Evolutionary conservation across 2,797 vertebrate genomes (phyloP), one percentile per base, ranked within the genome.

Genomic region (Melanotaenia maccullochi): DNA sequence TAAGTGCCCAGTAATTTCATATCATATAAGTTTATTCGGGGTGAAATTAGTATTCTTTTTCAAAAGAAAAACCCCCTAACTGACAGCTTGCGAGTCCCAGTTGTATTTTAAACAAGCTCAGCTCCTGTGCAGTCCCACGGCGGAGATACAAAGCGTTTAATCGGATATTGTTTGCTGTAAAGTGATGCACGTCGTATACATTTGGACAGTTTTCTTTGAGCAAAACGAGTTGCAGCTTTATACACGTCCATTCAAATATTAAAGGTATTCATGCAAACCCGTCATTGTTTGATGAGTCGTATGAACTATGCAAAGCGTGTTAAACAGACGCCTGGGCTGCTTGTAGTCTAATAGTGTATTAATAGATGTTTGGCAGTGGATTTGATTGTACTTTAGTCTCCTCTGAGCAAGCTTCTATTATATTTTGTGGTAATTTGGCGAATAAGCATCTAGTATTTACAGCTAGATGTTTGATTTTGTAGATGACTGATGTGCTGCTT

Each of bases 1-100:
- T 92, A 79, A 87, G 90, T 79, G 68, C 77, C 63, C 73, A 22
- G 6, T 51, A 0, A 65, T 65, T 76, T 79, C 65, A 58, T 14
- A 28, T 42, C 66, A 40, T 57, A 40, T 32, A 28, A 55, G 42
- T 35, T 55, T 5, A 24, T 65, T 57, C 52, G 16, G 36, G 20
- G 25, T 16, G 30, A 40, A 65, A 60, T 71, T 30, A 54, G 28
- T 25, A 18, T 36, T 18, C n/a, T 51, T 60, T 58, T 38, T 22
- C 16, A 30, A 32, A 49, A n/a, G 5, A 59, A 42, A 52, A 67
- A 72, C 44, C 30, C 35, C 18, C 0, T 0, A 56, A 71, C n/a
- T 47, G 9, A 66, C 3, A 52, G 28, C 58, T n/a, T 52, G 1
- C 30, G 22, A 68, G 47, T 63, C 44, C 56, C 55, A 3, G 47